Conservation (phyloP, 1,140 invertebrate species). For the Phymorhynchus buccinoides region DNA sequence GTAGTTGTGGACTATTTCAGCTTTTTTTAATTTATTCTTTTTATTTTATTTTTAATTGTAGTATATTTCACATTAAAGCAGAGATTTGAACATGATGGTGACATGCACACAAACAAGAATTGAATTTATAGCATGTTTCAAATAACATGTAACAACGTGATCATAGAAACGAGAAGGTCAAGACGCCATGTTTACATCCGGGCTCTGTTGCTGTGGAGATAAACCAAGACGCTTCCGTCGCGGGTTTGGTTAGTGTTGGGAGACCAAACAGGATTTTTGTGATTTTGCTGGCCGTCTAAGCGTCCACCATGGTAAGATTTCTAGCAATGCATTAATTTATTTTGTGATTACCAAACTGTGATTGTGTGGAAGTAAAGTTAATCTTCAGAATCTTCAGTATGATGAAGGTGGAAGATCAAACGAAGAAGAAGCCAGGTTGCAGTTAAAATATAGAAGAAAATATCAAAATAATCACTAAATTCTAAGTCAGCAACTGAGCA, state of each 20-base stretch:
- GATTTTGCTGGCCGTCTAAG: not conserved
- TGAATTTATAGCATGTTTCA: not conserved
- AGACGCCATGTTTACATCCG: conserved; percentile 50
- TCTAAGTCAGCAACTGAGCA: not conserved
- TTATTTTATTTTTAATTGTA: not conserved
- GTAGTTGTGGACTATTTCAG: no score
- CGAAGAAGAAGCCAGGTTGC: not conserved
- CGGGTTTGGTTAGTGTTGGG: not conserved
- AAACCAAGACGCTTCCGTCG: conserved; percentile 32
- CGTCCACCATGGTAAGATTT: not conserved
- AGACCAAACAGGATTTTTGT: conserved; percentile 21
- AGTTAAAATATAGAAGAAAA: not conserved
- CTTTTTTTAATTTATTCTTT: not conserved
- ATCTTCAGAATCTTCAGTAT: not conserved
- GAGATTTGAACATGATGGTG: not conserved
- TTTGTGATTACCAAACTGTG: not conserved
- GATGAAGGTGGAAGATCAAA: no score
- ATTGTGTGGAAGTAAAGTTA: not conserved
- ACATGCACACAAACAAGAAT: not conserved
- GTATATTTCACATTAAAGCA: not conserved
- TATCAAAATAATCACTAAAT: not conserved
- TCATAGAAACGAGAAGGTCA: not conserved
- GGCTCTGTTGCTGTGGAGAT: conserved; percentile 58
- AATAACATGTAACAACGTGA: not conserved
- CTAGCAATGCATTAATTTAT: not conserved